Conservation (phyloP, 1,140 invertebrate genomes). For the Drosophila miranda region DNA sequence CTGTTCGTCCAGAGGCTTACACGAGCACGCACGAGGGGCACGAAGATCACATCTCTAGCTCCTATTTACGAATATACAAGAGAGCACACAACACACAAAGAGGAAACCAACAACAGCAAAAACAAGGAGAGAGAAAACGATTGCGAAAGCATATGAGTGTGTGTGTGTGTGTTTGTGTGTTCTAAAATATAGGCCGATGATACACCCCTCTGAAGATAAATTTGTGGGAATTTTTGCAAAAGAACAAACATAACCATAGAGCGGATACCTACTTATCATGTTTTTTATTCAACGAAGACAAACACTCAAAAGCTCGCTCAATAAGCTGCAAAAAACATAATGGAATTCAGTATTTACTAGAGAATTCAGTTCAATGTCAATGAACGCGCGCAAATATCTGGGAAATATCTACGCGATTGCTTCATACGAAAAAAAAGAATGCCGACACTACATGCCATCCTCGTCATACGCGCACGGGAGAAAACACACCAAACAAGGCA, state of each 20-base stretch:
- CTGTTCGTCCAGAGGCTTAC: too few species aligned
- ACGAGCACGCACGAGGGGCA: too few species aligned
- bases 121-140: not conserved
- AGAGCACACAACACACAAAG: not conserved
- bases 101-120: not conserved
- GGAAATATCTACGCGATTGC: constrained; percentile 49
- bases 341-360: constrained; percentile 12
- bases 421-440: constrained; percentile 42
- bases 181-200: constrained; percentile 3
- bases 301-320: constrained; percentile 1
- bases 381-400: constrained; percentile 52
- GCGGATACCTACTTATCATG: constrained; percentile 14
- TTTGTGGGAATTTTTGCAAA: constrained; percentile 12
- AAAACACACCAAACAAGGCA: constrained; percentile 52
- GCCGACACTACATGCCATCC: constrained; percentile 21
- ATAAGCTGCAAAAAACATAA: constrained; percentile 13
- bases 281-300: constrained; percentile 23
- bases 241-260: not conserved
- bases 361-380: constrained; percentile 73
- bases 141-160: not conserved
- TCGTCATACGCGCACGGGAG: not conserved
- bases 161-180: not conserved
- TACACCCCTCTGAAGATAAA: not conserved
- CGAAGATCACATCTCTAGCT: too few species aligned
- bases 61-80: too few species aligned